A percentile compares a stretch with the other conserved stretches of the same genome.
Evolutionary conservation across 1,140 invertebrate species (phyloP).

Genomic region (Hypothenemus hampei): DNA sequence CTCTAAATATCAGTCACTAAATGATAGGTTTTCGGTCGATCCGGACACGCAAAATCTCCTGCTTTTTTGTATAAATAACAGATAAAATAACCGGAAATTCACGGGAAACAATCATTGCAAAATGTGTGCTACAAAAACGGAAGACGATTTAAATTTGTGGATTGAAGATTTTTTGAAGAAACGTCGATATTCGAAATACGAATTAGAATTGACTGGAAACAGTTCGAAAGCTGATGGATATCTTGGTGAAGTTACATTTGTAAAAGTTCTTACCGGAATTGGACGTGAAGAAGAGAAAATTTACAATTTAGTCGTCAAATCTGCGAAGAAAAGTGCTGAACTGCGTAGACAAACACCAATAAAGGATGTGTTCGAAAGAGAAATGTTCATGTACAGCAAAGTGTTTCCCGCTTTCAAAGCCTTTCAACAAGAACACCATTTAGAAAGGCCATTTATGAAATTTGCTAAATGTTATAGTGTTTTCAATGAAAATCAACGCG

Average conservation of each 20-base stretch:
- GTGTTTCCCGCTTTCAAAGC: conserved; percentile 28
- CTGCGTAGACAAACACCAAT: conserved; percentile 26
- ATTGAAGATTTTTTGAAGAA: conserved; percentile 10
- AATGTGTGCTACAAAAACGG: background rate
- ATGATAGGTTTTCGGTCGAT: too few species aligned
- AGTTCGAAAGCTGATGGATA: conserved; percentile 35
- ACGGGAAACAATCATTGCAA: too few species aligned
- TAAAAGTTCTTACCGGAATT: conserved; percentile 19
- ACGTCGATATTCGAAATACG: conserved; percentile 21
- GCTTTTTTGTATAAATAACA: too few species aligned
- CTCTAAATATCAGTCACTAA: too few species aligned
- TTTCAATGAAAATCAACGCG: conserved; percentile 42
- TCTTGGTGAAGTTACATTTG: conserved; percentile 35
- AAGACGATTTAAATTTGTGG: conserved; percentile 14
- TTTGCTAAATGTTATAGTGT: conserved; percentile 44
- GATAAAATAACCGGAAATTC: too few species aligned
- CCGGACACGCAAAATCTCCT: too few species aligned
- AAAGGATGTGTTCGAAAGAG: conserved; percentile 25
- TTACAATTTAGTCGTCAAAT: conserved; percentile 33
- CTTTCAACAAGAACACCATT: conserved; percentile 21
- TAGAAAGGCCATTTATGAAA: conserved; percentile 29
- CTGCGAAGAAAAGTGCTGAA: conserved; percentile 29
- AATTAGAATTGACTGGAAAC: conserved; percentile 27
- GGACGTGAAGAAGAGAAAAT: conserved; percentile 19
- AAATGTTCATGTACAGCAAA: conserved; percentile 32